Percentiles rank a stretch among this genome's conserved stretches.
phyloP scores from a whole-genome alignment of 2,113 vertebrate species.

The Podarcis raffonei region DNA sequence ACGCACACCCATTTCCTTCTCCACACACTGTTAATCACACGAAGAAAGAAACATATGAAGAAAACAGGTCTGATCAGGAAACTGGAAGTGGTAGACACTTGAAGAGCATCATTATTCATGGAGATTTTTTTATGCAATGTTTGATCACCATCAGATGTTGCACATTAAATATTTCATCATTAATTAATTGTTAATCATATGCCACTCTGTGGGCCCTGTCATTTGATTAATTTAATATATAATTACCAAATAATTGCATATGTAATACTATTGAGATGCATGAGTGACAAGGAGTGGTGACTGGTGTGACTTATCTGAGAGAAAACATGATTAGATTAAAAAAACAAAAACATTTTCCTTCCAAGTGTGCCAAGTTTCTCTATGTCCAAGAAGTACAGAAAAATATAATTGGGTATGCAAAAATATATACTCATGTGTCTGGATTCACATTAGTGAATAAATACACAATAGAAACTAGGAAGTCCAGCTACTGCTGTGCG shows the following conservation, averaged over 20 bases:
- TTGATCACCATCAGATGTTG: constrained; percentile 46
- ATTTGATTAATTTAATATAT: constrained; percentile 63
- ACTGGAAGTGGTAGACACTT: neutral
- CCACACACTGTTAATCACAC: too few species aligned
- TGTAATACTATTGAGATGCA: constrained; percentile 52
- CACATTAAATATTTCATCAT: constrained; percentile 56
- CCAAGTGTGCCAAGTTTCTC: neutral
- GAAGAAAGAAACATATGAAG: too few species aligned
- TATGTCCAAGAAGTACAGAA: neutral
- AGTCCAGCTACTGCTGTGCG: too few species aligned
- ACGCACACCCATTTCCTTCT: too few species aligned
- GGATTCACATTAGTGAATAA: neutral
- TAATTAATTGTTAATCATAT: constrained; percentile 61
- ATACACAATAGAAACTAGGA: too few species aligned
- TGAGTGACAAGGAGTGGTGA: constrained; percentile 52
- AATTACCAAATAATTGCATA: constrained; percentile 64
- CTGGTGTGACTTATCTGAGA: constrained; percentile 17
- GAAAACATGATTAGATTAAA: neutral
- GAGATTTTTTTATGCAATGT: constrained; percentile 29
- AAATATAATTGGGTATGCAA: neutral
- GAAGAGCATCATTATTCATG: constrained; percentile 1
- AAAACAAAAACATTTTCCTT: constrained; percentile 1
- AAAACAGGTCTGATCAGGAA: neutral
- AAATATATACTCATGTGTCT: neutral
- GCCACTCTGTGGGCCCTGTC: constrained; percentile 52